Conservation (phyloP, 2,797 vertebrate species). For the Poeciliopsis presidionis region DNA sequence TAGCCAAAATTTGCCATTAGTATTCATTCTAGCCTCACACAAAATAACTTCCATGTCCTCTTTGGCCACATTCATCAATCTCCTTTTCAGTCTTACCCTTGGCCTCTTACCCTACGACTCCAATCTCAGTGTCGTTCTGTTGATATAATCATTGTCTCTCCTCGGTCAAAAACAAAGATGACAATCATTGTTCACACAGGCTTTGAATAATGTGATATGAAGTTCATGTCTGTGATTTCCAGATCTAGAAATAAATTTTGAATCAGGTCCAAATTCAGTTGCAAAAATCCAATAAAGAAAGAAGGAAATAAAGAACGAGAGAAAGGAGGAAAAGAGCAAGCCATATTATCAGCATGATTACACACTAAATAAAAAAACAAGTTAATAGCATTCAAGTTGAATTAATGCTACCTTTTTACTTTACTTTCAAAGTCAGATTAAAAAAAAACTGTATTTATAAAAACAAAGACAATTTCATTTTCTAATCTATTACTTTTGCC, state of each 20-base stretch:
- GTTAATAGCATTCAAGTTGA: no score
- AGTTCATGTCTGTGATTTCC: not conserved
- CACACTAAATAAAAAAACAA: no score
- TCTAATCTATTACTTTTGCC: not conserved
- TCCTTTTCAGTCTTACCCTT: not conserved
- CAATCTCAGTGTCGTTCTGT: not conserved
- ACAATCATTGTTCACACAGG: not conserved
- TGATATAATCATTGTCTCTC: not conserved
- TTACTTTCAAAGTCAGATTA: not conserved
- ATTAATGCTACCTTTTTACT: not conserved
- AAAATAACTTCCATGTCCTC: not conserved
- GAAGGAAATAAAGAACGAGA: no score
- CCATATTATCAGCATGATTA: no score
- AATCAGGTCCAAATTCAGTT: not conserved
- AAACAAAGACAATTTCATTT: not conserved
- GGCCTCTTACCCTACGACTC: not conserved
- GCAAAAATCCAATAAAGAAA: no score
- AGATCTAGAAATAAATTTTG: not conserved
- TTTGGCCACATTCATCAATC: not conserved
- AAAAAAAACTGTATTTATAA: not conserved
- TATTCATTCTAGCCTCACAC: not conserved
- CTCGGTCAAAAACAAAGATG: not conserved
- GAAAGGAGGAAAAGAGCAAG: no score
- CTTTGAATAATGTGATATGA: not conserved
- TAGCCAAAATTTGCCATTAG: not conserved